Evolutionary conservation across 2,797 vertebrate genomes (phyloP).

Genomic region (Pseudochromis fuscus): DNA sequence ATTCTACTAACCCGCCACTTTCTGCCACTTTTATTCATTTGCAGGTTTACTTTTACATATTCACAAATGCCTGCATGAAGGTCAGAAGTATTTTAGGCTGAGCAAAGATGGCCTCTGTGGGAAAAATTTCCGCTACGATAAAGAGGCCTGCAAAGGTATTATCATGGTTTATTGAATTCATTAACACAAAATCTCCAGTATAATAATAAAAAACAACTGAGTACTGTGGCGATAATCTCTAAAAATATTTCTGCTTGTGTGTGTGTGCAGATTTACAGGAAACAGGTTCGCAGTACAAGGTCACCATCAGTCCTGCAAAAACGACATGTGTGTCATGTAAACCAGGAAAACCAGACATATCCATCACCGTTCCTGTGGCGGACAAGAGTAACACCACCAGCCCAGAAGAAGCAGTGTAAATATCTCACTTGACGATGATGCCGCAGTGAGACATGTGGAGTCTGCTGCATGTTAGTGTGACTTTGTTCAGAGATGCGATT

Average conservation of each 20-base stretch:
- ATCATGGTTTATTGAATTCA: no score
- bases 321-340: neutral
- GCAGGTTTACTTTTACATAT: neutral
- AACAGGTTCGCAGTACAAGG: neutral
- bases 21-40: neutral
- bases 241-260: neutral
- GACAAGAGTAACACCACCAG: fast-evolving
- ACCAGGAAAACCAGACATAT: fast-evolving
- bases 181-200: no score
- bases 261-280: neutral
- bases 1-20: neutral
- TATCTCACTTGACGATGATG: neutral
- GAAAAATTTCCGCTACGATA: fast-evolving
- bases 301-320: fast-evolving
- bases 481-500: neutral
- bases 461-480: neutral
- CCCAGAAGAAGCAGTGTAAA: conserved; percentile 25
- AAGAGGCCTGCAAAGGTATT: neutral
- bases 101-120: fast-evolving
- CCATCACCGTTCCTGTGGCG: fast-evolving
- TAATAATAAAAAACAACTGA: neutral
- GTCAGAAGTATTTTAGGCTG: fast-evolving
- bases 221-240: neutral
- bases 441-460: neutral
- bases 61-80: neutral